These are phyloP conservation scores for Varanus salvator DNA, from an alignment of 2,113 vertebrate species.

Conservation along the genomic window DNA sequence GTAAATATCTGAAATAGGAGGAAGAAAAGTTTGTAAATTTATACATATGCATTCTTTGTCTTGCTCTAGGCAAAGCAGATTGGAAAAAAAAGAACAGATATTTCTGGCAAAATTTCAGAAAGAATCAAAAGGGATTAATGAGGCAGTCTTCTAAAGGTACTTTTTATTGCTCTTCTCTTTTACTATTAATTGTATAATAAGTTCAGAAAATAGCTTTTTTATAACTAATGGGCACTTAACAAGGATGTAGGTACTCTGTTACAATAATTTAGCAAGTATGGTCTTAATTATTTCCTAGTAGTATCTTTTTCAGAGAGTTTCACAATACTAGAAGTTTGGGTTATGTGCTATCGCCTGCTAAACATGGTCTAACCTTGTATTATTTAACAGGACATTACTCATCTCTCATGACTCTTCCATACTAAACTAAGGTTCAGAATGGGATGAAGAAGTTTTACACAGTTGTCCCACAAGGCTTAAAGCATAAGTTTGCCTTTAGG, in stretches of 20 bases:
- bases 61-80: conserved; percentile 89
- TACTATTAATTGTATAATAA: neutral
- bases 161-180: neutral
- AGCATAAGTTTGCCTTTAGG: neutral
- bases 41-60: neutral
- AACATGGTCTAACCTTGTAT: neutral
- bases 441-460: neutral
- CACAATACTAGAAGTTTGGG: neutral
- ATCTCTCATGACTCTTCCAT: neutral
- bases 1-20: neutral
- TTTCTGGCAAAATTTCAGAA: conserved; percentile 98
- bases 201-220: neutral
- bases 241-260: conserved; percentile 9
- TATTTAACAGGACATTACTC: neutral
- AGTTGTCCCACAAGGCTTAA: neutral
- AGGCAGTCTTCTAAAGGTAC: conserved; percentile 96
- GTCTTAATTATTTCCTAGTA: neutral
- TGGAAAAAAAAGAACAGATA: conserved; percentile 98
- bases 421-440: neutral
- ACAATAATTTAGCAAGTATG: neutral
- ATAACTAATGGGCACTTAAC: neutral
- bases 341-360: neutral
- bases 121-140: conserved; percentile 90
- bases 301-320: neutral
- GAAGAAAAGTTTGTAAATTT: conserved; percentile 36